A percentile compares a stretch with the other conserved stretches of the same genome.
Conservation (phyloP, 1,140 invertebrate species). For the Akabosia matsudoensis region DNA sequence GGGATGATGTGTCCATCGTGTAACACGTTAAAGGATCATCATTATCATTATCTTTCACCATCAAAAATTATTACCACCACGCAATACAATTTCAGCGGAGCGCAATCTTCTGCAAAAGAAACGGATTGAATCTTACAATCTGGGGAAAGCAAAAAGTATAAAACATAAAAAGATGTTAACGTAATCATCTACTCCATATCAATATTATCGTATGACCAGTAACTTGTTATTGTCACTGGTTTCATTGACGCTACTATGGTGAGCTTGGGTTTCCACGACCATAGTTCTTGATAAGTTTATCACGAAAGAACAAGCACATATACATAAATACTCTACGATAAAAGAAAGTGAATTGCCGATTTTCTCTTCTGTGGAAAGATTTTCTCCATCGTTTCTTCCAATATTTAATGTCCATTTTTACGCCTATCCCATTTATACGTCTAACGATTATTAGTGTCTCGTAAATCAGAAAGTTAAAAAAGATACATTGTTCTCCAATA, state of each 20-base stretch:
- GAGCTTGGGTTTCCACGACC: not conserved
- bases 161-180: conserved; percentile 12
- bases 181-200: conserved; percentile 4
- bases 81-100: not conserved
- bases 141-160: not conserved
- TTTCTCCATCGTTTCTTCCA: not conserved
- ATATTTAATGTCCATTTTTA: too few species aligned
- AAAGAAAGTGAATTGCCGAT: conserved; percentile 36
- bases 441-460: conserved; percentile 47
- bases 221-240: not conserved
- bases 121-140: not conserved
- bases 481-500: conserved; percentile 13
- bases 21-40: conserved; percentile 14
- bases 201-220: conserved; percentile 5
- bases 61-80: not conserved
- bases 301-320: not conserved
- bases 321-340: not conserved
- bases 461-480: conserved; percentile 43
- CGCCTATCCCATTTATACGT: conserved; percentile 13
- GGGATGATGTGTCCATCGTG: conserved; percentile 1
- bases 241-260: not conserved
- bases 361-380: conserved; percentile 31
- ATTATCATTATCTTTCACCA: conserved; percentile 1
- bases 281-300: too few species aligned
- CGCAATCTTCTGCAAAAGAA: not conserved